Evolutionary conservation across 2,113 vertebrate species (phyloP), one percentile per base, ranked within the genome.

Genomic region (Platichthys flesus): DNA sequence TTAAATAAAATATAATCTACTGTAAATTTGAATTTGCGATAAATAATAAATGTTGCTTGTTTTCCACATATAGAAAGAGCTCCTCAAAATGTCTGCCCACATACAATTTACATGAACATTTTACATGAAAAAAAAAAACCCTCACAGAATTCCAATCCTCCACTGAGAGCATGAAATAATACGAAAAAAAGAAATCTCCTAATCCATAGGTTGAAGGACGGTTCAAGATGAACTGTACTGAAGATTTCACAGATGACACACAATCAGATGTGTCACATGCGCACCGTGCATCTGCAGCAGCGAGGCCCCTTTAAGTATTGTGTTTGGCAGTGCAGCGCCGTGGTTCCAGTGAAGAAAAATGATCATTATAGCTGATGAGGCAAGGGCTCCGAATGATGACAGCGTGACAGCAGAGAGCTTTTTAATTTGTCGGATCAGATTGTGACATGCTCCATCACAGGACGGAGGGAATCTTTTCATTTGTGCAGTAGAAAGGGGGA

Each of bases 401-500:
- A 95, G 91, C 31, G 79, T 94, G 93, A 93, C 94, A 94, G 93
- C 88, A 81, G 85, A 90, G 93, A 90, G 93, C 92, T 93, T 94
- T 95, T 95, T 94, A 94, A 94, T 95, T 95, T 94, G 93, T 95
- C 91, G 72, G 93, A 94, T 95, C 92, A 93, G 90, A 94, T 94
- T 81, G 93, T 94, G 94, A 94, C 94, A 94, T 60, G 88, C 91
- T 93, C 93, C 91, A 88, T 93, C 92, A 94, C 91, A 93, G 88
- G 82, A 91, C 12, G 78, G 76, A 84, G 90, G 88, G 88, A 93
- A 91, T 92, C 92, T 95, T 95, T 95, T 95, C 90, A 94, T 94
- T 95, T 92, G 90, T 86, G 89, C 79, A 86, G 89, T 88, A 92
- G 89, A 91, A 91, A 90, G 75, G 82, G 85, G 84, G 89, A 91